phyloP scores from a whole-genome alignment of 2,113 vertebrate species.

The Oreochromis spilurus region DNA sequence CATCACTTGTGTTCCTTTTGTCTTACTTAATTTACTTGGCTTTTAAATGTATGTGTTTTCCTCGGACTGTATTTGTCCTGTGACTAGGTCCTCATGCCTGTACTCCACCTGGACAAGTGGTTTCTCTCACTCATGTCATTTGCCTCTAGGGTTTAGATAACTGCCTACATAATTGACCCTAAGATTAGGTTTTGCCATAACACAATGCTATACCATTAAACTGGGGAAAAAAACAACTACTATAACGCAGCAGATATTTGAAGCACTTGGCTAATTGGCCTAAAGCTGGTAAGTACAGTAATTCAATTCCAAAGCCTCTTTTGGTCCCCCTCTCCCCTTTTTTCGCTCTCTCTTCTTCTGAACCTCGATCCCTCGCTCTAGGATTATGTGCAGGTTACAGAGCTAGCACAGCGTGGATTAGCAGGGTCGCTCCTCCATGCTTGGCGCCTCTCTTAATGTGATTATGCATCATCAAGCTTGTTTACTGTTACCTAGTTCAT shows the following conservation, averaged over 20 bases:
- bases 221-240: background rate
- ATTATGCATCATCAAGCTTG: conserved; percentile 92
- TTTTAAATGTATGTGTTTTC: background rate
- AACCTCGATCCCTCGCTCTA: conserved; percentile 65
- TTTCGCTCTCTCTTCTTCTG: conserved; percentile 17
- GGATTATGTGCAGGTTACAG: conserved; percentile 87
- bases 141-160: background rate
- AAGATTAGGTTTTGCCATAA: background rate
- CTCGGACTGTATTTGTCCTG: background rate
- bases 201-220: background rate
- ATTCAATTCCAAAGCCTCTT: conserved; percentile 81
- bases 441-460: conserved; percentile 85
- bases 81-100: background rate
- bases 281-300: conserved; percentile 70
- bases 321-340: conserved; percentile 31
- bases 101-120: background rate
- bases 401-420: conserved; percentile 77
- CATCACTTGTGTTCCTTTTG: background rate
- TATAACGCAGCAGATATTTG: background rate
- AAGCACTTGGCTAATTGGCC: conserved; percentile 76
- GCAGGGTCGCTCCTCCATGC: conserved; percentile 79
- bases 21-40: background rate
- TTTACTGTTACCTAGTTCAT: conserved; percentile 80
- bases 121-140: background rate
- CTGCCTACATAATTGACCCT: background rate